Conservation (phyloP, 2,888 invertebrate species). For the Apodemia hepburni region DNA sequence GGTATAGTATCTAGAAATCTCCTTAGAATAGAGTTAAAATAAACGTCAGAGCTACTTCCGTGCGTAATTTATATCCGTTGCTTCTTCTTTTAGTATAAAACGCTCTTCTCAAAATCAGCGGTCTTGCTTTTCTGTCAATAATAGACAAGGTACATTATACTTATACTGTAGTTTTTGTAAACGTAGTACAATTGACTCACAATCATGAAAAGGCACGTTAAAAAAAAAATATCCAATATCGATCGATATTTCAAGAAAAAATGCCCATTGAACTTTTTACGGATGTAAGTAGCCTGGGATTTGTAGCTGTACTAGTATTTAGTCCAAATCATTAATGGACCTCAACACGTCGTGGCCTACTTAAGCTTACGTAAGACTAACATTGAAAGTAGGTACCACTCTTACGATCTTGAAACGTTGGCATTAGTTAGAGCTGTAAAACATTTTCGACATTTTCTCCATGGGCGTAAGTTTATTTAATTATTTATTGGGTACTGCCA, state of each 20-base stretch:
- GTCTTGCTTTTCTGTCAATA: no score
- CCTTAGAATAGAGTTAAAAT: slow-evolving; percentile 23
- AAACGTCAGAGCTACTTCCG: slow-evolving; percentile 28
- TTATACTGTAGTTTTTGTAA: no score
- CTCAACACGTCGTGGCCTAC: slow-evolving; percentile 14
- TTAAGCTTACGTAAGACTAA: slow-evolving; percentile 24
- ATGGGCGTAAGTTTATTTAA: slow-evolving; percentile 24
- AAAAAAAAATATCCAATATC: no score
- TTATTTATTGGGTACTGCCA: no score
- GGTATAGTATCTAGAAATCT: no score
- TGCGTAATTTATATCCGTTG: slow-evolving; percentile 32
- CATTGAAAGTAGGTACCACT: no score
- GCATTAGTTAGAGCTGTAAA: slow-evolving; percentile 34
- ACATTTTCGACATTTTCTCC: slow-evolving; percentile 34
- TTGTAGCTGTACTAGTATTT: slow-evolving; percentile 25
- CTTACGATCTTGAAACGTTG: slow-evolving; percentile 13
- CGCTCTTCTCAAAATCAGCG: not conserved
- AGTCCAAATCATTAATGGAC: slow-evolving; percentile 17
- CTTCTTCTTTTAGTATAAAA: slow-evolving; percentile 28
- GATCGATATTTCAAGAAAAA: slow-evolving; percentile 15
- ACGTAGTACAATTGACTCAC: slow-evolving; percentile 2
- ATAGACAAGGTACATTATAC: no score
- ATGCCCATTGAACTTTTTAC: slow-evolving; percentile 24
- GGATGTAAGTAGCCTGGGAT: slow-evolving; percentile 29
- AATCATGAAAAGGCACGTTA: slow-evolving; percentile 13